phyloP scores from a whole-genome alignment of 1,140 invertebrate species.

The Pogonomyrmex barbatus region DNA sequence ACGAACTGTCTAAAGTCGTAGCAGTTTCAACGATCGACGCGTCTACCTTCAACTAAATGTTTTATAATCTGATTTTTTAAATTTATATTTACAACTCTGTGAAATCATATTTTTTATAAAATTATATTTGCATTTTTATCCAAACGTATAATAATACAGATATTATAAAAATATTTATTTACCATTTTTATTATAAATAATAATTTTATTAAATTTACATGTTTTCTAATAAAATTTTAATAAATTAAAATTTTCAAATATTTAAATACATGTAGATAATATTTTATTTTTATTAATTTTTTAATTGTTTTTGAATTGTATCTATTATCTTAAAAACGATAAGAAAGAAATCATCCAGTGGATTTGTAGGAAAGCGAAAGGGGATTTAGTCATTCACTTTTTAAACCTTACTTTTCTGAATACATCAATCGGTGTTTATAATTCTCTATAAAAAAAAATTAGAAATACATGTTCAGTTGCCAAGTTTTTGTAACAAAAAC shows the following conservation, averaged over 20 bases:
- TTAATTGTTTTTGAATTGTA: too few relatives aligned
- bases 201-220: background rate
- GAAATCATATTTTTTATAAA: constrained; percentile 32
- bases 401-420: too few relatives aligned
- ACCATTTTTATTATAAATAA: background rate
- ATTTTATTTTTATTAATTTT: too few relatives aligned
- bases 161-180: background rate
- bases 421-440: too few relatives aligned
- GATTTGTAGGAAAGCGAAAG: too few relatives aligned
- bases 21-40: constrained; percentile 5
- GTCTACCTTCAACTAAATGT: constrained; percentile 15
- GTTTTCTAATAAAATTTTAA: background rate
- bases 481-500: background rate
- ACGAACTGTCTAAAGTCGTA: constrained; percentile 10
- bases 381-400: too few relatives aligned
- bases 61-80: background rate
- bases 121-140: background rate
- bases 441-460: background rate
- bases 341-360: too few relatives aligned
- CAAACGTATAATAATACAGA: background rate
- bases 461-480: background rate
- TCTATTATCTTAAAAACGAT: too few relatives aligned
- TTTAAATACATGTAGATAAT: background rate
- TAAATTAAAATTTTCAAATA: background rate
- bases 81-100: constrained; percentile 14